A percentile compares a stretch with the other conserved stretches of the same genome.
Conservation (phyloP, 2,797 vertebrate species). For the Pangasius larnaudii region DNA sequence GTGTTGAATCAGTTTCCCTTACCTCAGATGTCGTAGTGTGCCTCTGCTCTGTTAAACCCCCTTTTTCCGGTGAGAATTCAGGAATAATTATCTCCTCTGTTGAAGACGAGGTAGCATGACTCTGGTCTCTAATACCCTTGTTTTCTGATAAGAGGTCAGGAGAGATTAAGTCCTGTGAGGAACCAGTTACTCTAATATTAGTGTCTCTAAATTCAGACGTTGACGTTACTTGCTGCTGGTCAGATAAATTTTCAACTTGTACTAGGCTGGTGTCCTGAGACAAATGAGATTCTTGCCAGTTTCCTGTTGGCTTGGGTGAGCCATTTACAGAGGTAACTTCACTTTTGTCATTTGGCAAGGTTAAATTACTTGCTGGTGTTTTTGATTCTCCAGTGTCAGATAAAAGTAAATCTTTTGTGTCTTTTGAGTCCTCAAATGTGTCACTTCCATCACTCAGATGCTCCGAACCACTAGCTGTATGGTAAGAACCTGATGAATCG, state of each 20-base stretch:
- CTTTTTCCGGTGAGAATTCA: background rate
- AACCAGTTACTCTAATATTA: constrained; percentile 31
- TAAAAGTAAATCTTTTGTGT: constrained; percentile 50
- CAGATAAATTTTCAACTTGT: constrained; percentile 38
- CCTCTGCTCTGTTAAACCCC: background rate
- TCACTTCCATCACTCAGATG: constrained; percentile 80
- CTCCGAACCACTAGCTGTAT: constrained; percentile 76
- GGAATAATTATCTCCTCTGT: background rate
- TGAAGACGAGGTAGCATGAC: background rate
- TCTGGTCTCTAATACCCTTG: constrained; percentile 13
- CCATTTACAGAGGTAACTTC: constrained; percentile 14
- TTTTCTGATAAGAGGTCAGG: constrained; percentile 26
- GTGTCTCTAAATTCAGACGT: constrained; percentile 34
- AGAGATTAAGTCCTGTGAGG: constrained; percentile 19
- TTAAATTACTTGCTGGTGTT: constrained; percentile 20
- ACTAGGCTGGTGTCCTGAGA: constrained; percentile 16
- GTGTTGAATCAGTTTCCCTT: background rate
- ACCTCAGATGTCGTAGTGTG: constrained; percentile 1
- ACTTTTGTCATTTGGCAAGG: constrained; percentile 25
- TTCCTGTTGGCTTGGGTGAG: constrained; percentile 22
- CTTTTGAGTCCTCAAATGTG: constrained; percentile 75
- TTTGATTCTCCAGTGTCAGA: constrained; percentile 50
- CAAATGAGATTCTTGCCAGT: constrained; percentile 8
- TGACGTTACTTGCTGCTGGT: constrained; percentile 25
- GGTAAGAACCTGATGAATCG: constrained; percentile 78